phyloP scores from a whole-genome alignment of 2,113 vertebrate species.

The Erinaceus europaeus region DNA sequence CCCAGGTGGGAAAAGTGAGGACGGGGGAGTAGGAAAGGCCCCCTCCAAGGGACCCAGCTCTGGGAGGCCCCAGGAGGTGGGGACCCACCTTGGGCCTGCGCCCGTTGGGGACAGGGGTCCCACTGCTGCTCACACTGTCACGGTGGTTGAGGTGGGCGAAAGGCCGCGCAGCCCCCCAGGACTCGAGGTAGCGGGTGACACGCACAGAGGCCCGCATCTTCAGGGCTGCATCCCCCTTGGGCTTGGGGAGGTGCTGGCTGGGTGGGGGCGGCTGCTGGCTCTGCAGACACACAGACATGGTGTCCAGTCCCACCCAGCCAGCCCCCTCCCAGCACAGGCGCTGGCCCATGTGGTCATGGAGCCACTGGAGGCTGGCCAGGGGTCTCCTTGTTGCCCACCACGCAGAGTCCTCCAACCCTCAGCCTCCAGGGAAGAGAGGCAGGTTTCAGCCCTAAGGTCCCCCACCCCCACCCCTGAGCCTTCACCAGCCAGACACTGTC shows the following conservation, averaged over 20 bases:
- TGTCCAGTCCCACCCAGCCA: neutral
- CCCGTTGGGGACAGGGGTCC: slow-evolving; percentile 82
- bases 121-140: slow-evolving; percentile 87
- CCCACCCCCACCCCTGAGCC: no score
- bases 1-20: neutral
- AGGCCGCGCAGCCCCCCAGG: slow-evolving; percentile 96
- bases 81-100: slow-evolving; percentile 86
- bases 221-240: slow-evolving; percentile 89
- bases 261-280: slow-evolving; percentile 85
- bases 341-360: no score
- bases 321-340: neutral
- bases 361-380: no score
- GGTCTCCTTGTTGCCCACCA: no score
- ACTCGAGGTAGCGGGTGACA: slow-evolving; percentile 97
- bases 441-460: no score
- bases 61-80: neutral
- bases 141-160: slow-evolving; percentile 95
- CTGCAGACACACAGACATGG: slow-evolving; percentile 70
- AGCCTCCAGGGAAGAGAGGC: no score
- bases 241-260: slow-evolving; percentile 83
- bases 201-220: slow-evolving; percentile 97
- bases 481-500: neutral
- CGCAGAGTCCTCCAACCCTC: no score
- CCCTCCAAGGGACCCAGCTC: fast-evolving
- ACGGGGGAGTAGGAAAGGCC: fast-evolving